A percentile compares a stretch with the other conserved stretches of the same genome.
phyloP scores from a whole-genome alignment of 2,113 vertebrate species.

The Pitta sordida region DNA sequence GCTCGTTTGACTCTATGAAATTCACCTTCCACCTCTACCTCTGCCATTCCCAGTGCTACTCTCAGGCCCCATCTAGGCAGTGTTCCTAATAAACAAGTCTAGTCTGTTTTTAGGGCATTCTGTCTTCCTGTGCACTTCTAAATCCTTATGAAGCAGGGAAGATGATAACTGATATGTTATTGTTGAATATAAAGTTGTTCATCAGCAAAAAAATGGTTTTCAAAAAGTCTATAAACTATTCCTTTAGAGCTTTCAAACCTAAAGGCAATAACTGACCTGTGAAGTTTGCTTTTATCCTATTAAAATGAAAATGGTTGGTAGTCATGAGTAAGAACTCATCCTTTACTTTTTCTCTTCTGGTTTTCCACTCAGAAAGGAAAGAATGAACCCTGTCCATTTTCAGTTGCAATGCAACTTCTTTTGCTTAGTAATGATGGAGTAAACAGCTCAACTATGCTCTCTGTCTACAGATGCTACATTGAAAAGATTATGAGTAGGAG shows the following conservation, averaged over 20 bases:
- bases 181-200: neutral
- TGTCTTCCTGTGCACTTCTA: neutral
- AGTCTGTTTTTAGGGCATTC: neutral
- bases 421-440: slow-evolving; percentile 3
- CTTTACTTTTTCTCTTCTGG: neutral
- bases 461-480: neutral
- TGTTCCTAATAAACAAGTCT: neutral
- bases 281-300: neutral
- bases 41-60: neutral
- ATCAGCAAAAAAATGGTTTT: neutral
- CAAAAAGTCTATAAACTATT: slow-evolving; percentile 1
- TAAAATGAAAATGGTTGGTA: slow-evolving; percentile 13
- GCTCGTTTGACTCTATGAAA: rapidly evolving
- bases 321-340: neutral
- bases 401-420: neutral
- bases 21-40: neutral
- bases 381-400: neutral
- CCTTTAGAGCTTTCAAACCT: slow-evolving; percentile 4
- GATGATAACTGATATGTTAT: neutral
- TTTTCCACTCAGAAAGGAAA: neutral
- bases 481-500: neutral
- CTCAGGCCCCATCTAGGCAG: neutral
- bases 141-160: neutral
- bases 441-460: neutral
- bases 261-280: neutral